Percentiles rank a stretch among this genome's conserved stretches.
phyloP scores from a whole-genome alignment of 2,113 vertebrate species.

The Fukomys damarensis region DNA sequence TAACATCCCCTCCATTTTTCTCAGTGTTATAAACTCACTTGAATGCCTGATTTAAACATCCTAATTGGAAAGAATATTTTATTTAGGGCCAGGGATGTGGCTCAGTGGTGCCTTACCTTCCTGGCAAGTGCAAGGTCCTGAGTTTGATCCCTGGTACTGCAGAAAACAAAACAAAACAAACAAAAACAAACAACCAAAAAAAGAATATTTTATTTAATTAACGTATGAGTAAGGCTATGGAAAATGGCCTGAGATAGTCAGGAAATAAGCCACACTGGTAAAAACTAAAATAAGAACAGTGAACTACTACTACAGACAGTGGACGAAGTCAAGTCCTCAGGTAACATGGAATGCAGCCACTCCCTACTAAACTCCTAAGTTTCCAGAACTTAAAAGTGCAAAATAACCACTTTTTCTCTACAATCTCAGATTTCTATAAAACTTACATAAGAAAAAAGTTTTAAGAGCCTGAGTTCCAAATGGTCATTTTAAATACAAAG shows the following conservation, averaged over 20 bases:
- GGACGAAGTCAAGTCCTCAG: not conserved
- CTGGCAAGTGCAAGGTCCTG: too few species aligned
- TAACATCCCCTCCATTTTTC: not conserved
- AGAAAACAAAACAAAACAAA: too few species aligned
- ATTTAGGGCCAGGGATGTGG: too few species aligned
- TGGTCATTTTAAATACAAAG: too few species aligned
- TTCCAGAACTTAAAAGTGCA: too few species aligned
- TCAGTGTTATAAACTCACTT: not conserved
- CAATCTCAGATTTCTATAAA: too few species aligned
- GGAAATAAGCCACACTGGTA: not conserved
- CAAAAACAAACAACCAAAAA: too few species aligned
- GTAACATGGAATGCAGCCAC: not conserved
- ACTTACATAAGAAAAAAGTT: too few species aligned
- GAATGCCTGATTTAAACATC: not conserved
- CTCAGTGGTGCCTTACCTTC: too few species aligned
- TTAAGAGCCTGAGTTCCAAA: too few species aligned
- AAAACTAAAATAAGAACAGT: not conserved
- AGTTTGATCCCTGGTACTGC: too few species aligned
- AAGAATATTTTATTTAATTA: not conserved
- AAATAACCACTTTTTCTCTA: too few species aligned
- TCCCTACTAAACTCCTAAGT: not conserved
- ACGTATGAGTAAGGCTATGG: not conserved
- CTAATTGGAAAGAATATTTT: not conserved
- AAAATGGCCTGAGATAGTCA: not conserved
- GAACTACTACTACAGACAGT: not conserved